These are phyloP conservation scores for Corvus hawaiiensis DNA, from an alignment of 2,113 vertebrate species.

Conservation along the genomic window DNA sequence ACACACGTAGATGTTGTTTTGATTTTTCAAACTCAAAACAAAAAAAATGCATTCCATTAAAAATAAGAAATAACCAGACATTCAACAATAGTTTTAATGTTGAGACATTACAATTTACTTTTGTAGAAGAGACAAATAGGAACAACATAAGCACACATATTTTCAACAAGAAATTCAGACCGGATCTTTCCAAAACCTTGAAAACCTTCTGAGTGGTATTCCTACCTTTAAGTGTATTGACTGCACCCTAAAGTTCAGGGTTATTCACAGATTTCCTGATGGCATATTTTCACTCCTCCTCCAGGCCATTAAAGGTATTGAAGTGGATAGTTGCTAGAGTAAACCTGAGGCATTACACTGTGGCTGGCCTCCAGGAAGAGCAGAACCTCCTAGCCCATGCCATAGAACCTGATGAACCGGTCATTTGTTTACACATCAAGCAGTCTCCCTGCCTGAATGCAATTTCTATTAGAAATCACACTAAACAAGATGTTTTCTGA, in stretches of 20 bases:
- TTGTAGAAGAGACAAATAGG: not conserved
- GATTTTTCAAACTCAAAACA: not conserved
- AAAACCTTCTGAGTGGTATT: not conserved
- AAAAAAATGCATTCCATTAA: not conserved
- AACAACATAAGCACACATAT: not conserved
- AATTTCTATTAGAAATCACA: not conserved
- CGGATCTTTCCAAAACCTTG: not conserved
- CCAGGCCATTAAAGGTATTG: not conserved
- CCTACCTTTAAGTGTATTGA: not conserved
- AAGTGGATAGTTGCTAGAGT: not conserved
- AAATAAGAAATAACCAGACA: not conserved
- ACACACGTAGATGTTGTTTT: not conserved
- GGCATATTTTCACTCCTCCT: not conserved
- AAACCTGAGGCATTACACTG: not conserved
- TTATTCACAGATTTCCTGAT: not conserved
- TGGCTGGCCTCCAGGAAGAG: not conserved
- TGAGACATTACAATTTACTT: not conserved
- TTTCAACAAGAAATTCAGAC: not conserved
- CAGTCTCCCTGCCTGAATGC: not conserved
- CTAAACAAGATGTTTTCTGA: not conserved
- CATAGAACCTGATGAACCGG: not conserved
- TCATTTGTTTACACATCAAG: not conserved
- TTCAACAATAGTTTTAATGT: not conserved
- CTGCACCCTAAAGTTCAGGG: not conserved
- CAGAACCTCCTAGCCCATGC: not conserved